phyloP scores from a whole-genome alignment of 2,797 vertebrate species.

The Limnodromus scolopaceus region DNA sequence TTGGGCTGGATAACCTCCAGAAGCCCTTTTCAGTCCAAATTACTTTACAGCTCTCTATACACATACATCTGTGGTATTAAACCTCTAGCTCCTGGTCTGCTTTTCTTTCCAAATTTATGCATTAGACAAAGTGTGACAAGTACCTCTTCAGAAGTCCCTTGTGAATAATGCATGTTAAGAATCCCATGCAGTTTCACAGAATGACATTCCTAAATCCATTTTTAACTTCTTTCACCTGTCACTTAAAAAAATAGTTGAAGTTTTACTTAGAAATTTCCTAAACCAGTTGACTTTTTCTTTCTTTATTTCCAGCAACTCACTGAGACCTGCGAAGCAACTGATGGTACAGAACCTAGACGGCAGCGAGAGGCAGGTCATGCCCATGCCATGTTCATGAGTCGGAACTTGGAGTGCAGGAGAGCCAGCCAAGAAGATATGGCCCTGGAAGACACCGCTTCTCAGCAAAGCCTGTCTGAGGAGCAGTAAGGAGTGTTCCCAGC shows the following conservation, averaged over 20 bases:
- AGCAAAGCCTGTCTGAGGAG: slow-evolving; percentile 80
- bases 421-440: slow-evolving; percentile 83
- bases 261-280: neutral
- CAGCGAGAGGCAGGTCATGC: slow-evolving; percentile 53
- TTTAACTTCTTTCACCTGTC: neutral
- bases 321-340: slow-evolving; percentile 85
- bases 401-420: slow-evolving; percentile 69
- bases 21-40: slow-evolving; percentile 41
- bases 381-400: slow-evolving; percentile 59
- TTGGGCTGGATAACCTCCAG: slow-evolving; percentile 50
- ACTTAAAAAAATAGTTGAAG: slow-evolving; percentile 21
- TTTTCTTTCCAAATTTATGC: slow-evolving; percentile 8
- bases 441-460: slow-evolving; percentile 79
- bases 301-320: slow-evolving; percentile 83
- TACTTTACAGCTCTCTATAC: neutral
- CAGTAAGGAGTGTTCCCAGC: neutral
- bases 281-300: neutral
- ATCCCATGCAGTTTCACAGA: slow-evolving; percentile 2
- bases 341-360: slow-evolving; percentile 63
- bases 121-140: neutral
- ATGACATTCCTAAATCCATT: neutral
- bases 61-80: neutral
- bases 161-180: slow-evolving; percentile 49
- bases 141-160: slow-evolving; percentile 21
- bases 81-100: slow-evolving; percentile 16